A percentile compares a stretch with the other conserved stretches of the same genome.
phyloP scores from a whole-genome alignment of 2,113 vertebrate species.

The Corythoichthys haematopterus region DNA sequence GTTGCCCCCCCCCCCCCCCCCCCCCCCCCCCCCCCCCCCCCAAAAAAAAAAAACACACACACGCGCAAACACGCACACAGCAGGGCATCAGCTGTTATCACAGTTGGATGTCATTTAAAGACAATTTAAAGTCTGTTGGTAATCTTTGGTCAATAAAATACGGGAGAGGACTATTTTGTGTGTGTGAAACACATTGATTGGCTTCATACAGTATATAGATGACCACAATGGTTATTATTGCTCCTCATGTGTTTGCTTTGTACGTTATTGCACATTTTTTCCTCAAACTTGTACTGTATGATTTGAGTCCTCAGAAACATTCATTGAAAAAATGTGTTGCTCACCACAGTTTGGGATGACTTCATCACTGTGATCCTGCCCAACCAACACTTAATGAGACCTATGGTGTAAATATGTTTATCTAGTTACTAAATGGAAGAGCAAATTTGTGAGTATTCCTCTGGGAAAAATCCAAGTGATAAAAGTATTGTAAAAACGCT shows the following conservation, averaged over 20 bases:
- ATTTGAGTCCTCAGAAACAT: neutral
- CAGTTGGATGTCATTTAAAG: slow-evolving; percentile 98
- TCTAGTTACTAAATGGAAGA: slow-evolving; percentile 53
- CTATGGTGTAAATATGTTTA: slow-evolving; percentile 22
- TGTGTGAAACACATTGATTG: slow-evolving; percentile 64
- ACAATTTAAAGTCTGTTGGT: slow-evolving; percentile 99
- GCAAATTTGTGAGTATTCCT: slow-evolving; percentile 41
- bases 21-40: slow-evolving; percentile 69
- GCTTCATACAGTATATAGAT: slow-evolving; percentile 30
- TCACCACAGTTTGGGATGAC: neutral
- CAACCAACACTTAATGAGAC: slow-evolving; percentile 28
- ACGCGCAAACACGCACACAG: slow-evolving; percentile 78
- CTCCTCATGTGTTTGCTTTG: slow-evolving; percentile 6
- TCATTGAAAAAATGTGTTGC: neutral
- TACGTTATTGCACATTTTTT: neutral
- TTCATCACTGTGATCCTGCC: neutral
- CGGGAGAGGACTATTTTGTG: slow-evolving; percentile 52
- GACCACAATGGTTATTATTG: slow-evolving; percentile 19
- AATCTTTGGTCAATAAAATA: slow-evolving; percentile 90
- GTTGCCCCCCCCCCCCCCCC: slow-evolving; percentile 31
- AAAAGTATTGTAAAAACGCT: slow-evolving; percentile 54
- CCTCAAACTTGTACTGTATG: neutral
- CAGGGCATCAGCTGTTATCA: slow-evolving; percentile 95
- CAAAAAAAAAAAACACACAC: slow-evolving; percentile 71
- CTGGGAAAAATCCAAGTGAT: slow-evolving; percentile 39